Percentiles rank a stretch among this genome's conserved stretches.
Evolutionary conservation across 2,113 vertebrate genomes (phyloP).

Genomic region (Astur gentilis): DNA sequence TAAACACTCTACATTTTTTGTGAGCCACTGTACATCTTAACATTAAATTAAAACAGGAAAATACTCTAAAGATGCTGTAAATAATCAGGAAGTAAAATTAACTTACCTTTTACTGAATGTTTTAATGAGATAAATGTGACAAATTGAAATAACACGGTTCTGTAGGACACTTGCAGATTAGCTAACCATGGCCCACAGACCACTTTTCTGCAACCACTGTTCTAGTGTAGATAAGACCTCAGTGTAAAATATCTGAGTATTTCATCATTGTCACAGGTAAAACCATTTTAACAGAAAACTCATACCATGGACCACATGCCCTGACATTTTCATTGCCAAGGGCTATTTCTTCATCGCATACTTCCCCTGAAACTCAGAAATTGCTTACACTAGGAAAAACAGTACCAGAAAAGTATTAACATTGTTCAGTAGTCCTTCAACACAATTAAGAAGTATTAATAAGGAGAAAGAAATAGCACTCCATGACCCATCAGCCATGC

Average conservation of each 20-base stretch:
- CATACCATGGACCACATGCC: fast-evolving
- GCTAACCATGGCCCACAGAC: background rate
- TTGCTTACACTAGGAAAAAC: background rate
- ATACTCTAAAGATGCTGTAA: background rate
- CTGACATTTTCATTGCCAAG: background rate
- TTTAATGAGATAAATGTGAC: background rate
- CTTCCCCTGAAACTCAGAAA: background rate
- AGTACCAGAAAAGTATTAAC: background rate
- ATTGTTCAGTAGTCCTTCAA: background rate
- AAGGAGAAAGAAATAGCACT: background rate
- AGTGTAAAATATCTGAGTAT: background rate
- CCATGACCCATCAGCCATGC: background rate
- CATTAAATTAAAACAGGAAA: background rate
- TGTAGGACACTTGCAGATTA: background rate
- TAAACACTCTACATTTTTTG: background rate
- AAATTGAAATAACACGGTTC: background rate
- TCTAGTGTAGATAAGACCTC: background rate
- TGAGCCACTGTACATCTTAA: background rate
- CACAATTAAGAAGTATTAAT: background rate
- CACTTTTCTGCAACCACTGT: background rate
- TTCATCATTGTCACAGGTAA: background rate
- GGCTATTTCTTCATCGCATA: background rate
- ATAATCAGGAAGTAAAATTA: background rate
- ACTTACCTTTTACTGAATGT: background rate
- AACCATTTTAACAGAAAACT: background rate